A percentile compares a stretch with the other conserved stretches of the same genome.
phyloP scores from a whole-genome alignment of 2,888 invertebrate species.

The Megalurothrips usitatus region DNA sequence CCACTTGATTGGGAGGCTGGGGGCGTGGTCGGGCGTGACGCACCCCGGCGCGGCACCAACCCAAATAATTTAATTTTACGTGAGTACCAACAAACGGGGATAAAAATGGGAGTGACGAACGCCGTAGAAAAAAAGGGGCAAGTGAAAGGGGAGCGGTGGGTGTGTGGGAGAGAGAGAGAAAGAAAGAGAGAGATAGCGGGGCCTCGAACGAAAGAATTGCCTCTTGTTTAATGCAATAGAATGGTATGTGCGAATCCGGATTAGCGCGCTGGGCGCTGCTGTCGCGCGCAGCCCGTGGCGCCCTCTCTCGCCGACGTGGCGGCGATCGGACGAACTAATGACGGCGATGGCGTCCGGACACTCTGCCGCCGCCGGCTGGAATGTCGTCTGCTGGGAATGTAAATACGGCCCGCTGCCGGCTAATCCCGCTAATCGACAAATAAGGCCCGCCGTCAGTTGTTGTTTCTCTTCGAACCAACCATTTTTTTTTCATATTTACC shows the following conservation, averaged over 20 bases:
- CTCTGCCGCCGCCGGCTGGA: neutral
- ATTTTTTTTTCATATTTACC: no score
- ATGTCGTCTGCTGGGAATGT: neutral
- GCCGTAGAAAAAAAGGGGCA: neutral
- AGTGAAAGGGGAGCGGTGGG: neutral
- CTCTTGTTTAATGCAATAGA: slow-evolving; percentile 20
- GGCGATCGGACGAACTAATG: neutral
- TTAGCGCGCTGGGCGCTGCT: neutral
- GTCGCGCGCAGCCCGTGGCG: neutral
- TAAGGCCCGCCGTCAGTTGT: neutral
- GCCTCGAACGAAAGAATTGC: neutral
- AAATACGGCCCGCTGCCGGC: neutral
- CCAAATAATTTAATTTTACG: slow-evolving; percentile 21
- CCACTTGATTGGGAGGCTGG: neutral
- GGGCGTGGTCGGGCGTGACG: neutral
- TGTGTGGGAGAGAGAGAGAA: neutral
- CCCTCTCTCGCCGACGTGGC: neutral
- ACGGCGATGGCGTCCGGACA: neutral
- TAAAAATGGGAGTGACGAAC: neutral
- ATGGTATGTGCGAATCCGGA: slow-evolving; percentile 20
- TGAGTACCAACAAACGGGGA: slow-evolving; percentile 19
- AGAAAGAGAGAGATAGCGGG: neutral
- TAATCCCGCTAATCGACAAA: neutral
- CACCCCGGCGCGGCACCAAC: neutral
- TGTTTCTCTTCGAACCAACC: neutral